Conservation (phyloP, 2,113 vertebrate species). For the Isichthys henryi region DNA sequence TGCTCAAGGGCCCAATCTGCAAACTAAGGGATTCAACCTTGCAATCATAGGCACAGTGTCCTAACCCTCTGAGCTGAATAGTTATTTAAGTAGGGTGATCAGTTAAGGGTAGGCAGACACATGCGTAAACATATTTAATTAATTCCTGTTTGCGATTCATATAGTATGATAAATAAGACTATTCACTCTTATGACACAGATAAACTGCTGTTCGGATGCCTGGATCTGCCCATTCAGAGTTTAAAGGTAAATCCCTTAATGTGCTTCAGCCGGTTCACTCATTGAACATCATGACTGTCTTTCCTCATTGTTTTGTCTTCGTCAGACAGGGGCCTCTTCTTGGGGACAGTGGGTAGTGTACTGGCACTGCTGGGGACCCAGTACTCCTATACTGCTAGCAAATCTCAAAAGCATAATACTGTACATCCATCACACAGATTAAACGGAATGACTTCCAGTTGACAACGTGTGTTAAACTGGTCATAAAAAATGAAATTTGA, state of each 20-base stretch:
- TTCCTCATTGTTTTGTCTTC: background rate
- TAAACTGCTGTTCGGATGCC: background rate
- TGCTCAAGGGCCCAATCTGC: background rate
- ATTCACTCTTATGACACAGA: background rate
- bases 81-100: background rate
- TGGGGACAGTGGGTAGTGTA: background rate
- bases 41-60: background rate
- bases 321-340: background rate
- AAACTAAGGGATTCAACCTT: background rate
- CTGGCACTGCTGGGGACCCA: background rate
- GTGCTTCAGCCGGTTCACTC: background rate
- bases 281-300: background rate
- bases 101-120: background rate
- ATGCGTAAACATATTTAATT: background rate
- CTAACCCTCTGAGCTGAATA: background rate
- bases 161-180: background rate
- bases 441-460: background rate
- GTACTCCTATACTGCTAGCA: background rate
- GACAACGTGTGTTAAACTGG: background rate
- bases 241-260: background rate
- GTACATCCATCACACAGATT: background rate
- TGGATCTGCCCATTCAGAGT: conserved; percentile 7
- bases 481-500: background rate
- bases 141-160: background rate
- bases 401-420: background rate